phyloP scores from a whole-genome alignment of 1,140 invertebrate species.

The Pristionchus pacificus region DNA sequence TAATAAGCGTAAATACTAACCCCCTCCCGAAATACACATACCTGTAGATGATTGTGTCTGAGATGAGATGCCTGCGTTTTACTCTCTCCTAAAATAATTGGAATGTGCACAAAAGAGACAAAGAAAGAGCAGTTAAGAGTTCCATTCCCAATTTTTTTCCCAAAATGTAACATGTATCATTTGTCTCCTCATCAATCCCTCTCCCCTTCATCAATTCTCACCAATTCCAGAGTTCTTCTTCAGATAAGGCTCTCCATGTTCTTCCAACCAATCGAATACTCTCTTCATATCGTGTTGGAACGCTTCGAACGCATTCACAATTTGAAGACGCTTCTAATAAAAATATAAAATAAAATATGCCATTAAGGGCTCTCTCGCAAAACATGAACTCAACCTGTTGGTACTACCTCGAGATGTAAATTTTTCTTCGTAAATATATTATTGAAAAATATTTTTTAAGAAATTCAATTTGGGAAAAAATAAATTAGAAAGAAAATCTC shows the following conservation, averaged over 20 bases:
- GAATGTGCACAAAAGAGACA: not conserved
- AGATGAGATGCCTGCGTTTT: constrained; percentile 72
- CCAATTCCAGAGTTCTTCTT: constrained; percentile 93
- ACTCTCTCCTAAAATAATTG: constrained; percentile 16
- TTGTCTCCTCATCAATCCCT: constrained; percentile 85
- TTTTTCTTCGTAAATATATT: too few relatives aligned
- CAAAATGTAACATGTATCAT: too few relatives aligned
- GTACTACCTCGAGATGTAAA: too few relatives aligned
- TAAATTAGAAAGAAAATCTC: too few relatives aligned
- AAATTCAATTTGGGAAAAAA: too few relatives aligned
- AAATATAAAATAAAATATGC: not conserved
- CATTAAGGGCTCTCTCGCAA: not conserved
- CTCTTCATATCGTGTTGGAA: constrained; percentile 55
- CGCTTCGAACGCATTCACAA: constrained; percentile 16
- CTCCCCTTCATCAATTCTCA: constrained; percentile 81
- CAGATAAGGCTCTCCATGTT: constrained; percentile 97
- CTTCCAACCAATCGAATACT: constrained; percentile 93
- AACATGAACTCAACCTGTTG: not conserved
- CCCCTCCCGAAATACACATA: too few relatives aligned
- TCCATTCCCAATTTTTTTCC: too few relatives aligned
- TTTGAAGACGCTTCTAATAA: constrained; percentile 28
- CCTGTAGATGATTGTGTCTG: not conserved
- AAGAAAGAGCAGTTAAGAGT: too few relatives aligned
- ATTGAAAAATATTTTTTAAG: not conserved
- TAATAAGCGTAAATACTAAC: too few relatives aligned